Evolutionary conservation across 2,888 invertebrate genomes (phyloP).

Genomic region (Drosophila basisetae): DNA sequence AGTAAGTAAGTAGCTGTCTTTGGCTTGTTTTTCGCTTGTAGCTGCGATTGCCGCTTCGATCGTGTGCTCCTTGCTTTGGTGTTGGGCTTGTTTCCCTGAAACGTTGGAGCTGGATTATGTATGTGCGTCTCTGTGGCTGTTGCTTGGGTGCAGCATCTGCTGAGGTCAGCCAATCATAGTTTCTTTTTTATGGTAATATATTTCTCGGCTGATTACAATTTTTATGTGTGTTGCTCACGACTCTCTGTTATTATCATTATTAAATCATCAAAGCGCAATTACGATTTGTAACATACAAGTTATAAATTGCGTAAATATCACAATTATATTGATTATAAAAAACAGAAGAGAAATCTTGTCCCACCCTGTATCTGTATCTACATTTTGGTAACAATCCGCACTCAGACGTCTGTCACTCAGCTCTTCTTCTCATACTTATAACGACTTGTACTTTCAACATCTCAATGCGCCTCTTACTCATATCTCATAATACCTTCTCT

Average conservation of each 20-base stretch:
- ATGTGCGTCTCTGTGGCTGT: background rate
- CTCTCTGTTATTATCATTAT: background rate
- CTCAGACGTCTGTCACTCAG: conserved; percentile 39
- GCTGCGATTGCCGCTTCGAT: conserved; percentile 36
- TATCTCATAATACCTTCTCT: conserved; percentile 1
- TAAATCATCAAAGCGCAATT: conserved; percentile 1
- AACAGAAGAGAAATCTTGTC: background rate
- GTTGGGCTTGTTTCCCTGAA: conserved; percentile 20
- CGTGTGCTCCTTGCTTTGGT: conserved; percentile 14
- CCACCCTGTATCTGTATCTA: background rate
- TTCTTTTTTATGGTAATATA: conserved; percentile 2
- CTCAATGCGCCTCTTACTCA: conserved; percentile 60
- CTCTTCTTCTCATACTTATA: conserved; percentile 18
- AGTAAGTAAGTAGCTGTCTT: conserved; percentile 50
- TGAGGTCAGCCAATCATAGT: conserved; percentile 12
- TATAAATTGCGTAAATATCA: background rate
- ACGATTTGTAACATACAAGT: background rate
- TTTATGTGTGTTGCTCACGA: background rate
- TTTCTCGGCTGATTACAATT: background rate
- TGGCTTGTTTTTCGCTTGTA: conserved; percentile 72
- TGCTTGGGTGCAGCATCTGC: background rate
- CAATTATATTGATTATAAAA: background rate
- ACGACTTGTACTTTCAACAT: conserved; percentile 63
- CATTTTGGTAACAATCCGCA: conserved; percentile 25
- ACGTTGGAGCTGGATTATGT: conserved; percentile 9